phyloP scores from a whole-genome alignment of 2,888 invertebrate genomes.

The Oegoconia quadripuncta region DNA sequence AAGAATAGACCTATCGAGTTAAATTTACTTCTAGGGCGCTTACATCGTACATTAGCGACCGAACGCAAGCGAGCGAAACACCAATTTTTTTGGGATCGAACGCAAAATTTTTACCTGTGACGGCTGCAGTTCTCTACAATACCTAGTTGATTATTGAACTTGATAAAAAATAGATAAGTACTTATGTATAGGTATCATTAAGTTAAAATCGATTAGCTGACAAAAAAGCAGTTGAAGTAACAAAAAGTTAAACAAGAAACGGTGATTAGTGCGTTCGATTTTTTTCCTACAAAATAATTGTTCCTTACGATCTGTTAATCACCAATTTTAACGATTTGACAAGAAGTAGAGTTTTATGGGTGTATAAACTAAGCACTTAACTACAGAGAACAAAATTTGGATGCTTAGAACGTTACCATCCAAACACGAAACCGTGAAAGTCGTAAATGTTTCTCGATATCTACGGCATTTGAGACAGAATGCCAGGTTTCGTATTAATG shows the following conservation, averaged over 20 bases:
- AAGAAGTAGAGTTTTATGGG: constrained; percentile 47
- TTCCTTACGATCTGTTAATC: constrained; percentile 60
- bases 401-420: constrained; percentile 21
- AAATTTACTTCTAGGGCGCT: too few relatives aligned
- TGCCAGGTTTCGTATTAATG: too few relatives aligned
- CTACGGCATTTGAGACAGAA: too few relatives aligned
- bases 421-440: neutral
- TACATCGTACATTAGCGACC: too few relatives aligned
- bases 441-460: neutral
- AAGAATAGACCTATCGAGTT: too few relatives aligned
- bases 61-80: too few relatives aligned
- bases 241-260: constrained; percentile 10
- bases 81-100: too few relatives aligned
- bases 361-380: constrained; percentile 47
- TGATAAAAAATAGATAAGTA: too few relatives aligned
- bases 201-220: constrained; percentile 5
- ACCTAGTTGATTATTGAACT: too few relatives aligned
- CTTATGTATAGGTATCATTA: constrained; percentile 9
- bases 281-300: constrained; percentile 28
- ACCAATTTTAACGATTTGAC: constrained; percentile 65
- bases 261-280: constrained; percentile 25
- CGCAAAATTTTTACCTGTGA: too few relatives aligned
- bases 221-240: constrained; percentile 1
- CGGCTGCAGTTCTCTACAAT: too few relatives aligned
- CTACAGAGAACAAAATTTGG: constrained; percentile 32